phyloP scores from a whole-genome alignment of 1,140 invertebrate genomes.

The Eumaeus atala region DNA sequence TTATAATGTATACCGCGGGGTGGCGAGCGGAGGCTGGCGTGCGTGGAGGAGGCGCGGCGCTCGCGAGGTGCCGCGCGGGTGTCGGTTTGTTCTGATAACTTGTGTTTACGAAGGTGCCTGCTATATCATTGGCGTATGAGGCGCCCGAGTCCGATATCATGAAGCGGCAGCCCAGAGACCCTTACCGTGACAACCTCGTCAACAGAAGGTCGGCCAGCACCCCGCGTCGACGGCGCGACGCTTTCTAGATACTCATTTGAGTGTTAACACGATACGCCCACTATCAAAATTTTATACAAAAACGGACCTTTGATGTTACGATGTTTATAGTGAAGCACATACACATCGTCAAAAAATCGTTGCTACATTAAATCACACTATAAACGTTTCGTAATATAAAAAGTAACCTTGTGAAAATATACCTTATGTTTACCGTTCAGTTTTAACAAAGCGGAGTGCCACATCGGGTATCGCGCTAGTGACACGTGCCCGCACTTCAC shows the following conservation, averaged over 20 bases:
- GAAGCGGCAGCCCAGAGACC: conserved; percentile 95
- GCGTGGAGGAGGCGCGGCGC: conserved; percentile 29
- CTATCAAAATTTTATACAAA: conserved; percentile 31
- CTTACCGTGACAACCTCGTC: conserved; percentile 94
- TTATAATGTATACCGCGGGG: conserved; percentile 29
- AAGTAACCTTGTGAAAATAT: no score
- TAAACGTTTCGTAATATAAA: no score
- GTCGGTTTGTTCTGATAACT: conserved; percentile 63
- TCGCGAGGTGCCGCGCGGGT: conserved; percentile 36
- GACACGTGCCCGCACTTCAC: neutral
- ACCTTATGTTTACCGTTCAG: no score
- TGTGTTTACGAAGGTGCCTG: conserved; percentile 86
- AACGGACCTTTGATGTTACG: conserved; percentile 8
- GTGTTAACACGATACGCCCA: conserved; percentile 56
- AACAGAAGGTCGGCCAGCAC: conserved; percentile 86
- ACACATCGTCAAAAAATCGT: no score
- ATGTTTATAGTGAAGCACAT: no score
- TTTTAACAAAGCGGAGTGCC: no score
- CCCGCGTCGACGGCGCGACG: conserved; percentile 35
- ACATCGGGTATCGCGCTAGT: neutral
- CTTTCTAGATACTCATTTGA: conserved; percentile 59
- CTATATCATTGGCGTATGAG: conserved; percentile 97
- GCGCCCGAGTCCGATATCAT: conserved; percentile 97
- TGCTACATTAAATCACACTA: no score
- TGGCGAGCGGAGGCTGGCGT: conserved; percentile 41